Evolutionary conservation across 2,888 invertebrate species (phyloP).

Genomic region (Helleia helle): DNA sequence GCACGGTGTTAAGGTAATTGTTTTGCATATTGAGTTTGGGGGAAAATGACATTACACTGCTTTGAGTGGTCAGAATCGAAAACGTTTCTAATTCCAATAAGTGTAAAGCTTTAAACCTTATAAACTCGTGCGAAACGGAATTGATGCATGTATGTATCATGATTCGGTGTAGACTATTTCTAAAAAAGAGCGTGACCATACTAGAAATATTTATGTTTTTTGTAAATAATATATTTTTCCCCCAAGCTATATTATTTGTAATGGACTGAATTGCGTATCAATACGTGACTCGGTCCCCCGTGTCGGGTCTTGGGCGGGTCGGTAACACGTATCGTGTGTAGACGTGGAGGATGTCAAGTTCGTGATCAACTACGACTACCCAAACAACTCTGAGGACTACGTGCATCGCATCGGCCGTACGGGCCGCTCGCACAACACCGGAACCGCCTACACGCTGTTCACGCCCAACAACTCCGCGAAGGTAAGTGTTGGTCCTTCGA

Average conservation of each 20-base stretch:
- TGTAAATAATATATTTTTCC: slow-evolving; percentile 7
- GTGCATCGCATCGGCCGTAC: slow-evolving; percentile 98
- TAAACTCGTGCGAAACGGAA: no score
- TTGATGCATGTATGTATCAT: no score
- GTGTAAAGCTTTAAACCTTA: no score
- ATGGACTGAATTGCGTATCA: background rate
- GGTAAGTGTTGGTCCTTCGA: slow-evolving; percentile 29
- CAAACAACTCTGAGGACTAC: slow-evolving; percentile 97
- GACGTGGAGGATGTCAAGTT: slow-evolving; percentile 99
- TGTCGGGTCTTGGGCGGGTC: background rate
- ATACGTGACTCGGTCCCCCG: background rate
- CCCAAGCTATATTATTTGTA: slow-evolving; percentile 9
- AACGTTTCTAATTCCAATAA: no score
- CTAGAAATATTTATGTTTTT: no score
- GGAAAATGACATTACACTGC: slow-evolving; percentile 22
- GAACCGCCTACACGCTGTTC: slow-evolving; percentile 97
- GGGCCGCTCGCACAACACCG: slow-evolving; percentile 92
- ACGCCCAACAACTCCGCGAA: slow-evolving; percentile 92
- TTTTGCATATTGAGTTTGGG: slow-evolving; percentile 28
- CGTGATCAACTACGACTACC: slow-evolving; percentile 99
- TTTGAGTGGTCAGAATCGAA: no score
- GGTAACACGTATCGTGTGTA: slow-evolving; percentile 45
- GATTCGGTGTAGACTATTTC: no score
- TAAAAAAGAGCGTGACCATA: no score
- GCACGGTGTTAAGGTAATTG: slow-evolving; percentile 47